Evolutionary conservation across 2,113 vertebrate genomes (phyloP), one percentile per base, ranked within the genome.

Genomic region (Alosa alosa): DNA sequence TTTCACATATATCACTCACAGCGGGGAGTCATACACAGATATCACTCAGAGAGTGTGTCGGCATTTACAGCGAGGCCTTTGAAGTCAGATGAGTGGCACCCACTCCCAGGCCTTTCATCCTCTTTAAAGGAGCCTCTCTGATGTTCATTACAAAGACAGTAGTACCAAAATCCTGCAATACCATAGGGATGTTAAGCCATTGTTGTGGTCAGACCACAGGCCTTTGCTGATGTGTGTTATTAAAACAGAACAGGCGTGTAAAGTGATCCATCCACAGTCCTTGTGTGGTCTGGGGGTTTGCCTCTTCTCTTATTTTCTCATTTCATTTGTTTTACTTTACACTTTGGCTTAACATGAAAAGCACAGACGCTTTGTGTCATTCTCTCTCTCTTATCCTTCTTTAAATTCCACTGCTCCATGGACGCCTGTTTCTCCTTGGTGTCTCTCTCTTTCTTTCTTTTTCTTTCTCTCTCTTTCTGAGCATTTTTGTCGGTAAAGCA

Each of bases 391-490:
- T 64, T 17, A 18, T 18, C 52, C 9, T 13, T 49, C 47, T 44
- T 4, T 44, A 44, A 0, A 44, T 3, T 44, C 4, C 41, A 31
- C 41, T 44, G 41, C 41, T 44, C 41, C 41, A 44, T 4, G 41
- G 41, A 44, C 41, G 41, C 4, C 41, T 44, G 41, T 44, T 44
- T 44, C 41, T 44, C 41, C 41, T 4, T 11, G 47, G 47, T 49
- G 47, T 11, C 47, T 11, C 9, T n/a, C 22, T 25, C 22, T 25
- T n/a, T 64, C 60, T 64, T 64, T 64, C 60, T 25, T 64, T 64
- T n/a, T 64, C 22, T 64, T 18, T 57, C 20, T 57, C 55, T 57
- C 22, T 57, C 93, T 94, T 93, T 94, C 60, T 49, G 7, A 49
- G 11, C 47, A 49, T 49, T 4, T 47, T 47, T 49, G 9, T 44